Evolutionary conservation across 2,797 vertebrate species (phyloP).

Genomic region (Linurgus olivaceus): DNA sequence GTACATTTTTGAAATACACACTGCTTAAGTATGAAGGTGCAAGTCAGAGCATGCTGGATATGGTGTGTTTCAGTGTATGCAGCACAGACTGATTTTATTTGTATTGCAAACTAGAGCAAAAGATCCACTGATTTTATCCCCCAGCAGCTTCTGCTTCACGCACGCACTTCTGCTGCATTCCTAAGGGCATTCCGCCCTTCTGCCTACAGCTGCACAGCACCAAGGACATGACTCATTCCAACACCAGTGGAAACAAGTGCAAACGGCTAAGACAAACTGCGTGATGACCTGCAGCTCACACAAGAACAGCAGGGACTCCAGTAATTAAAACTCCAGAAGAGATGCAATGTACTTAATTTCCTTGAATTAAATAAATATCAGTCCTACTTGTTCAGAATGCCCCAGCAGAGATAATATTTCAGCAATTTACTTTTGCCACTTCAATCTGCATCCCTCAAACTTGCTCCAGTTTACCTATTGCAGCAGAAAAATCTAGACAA

Average conservation of each 20-base stretch:
- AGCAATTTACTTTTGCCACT: background rate
- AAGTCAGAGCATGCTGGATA: background rate
- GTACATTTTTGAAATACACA: background rate
- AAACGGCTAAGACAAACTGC: slow-evolving; percentile 16
- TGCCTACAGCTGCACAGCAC: slow-evolving; percentile 19
- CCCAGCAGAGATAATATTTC: background rate
- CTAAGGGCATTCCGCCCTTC: slow-evolving; percentile 12
- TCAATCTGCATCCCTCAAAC: background rate
- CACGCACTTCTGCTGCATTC: background rate
- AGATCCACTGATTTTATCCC: slow-evolving; percentile 31
- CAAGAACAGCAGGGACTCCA: background rate
- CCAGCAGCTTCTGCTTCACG: slow-evolving; percentile 12
- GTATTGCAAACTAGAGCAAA: slow-evolving; percentile 10
- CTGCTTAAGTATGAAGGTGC: background rate
- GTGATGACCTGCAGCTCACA: slow-evolving; percentile 8
- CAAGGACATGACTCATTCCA: slow-evolving; percentile 25
- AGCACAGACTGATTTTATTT: slow-evolving; percentile 15
- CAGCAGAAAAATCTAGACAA: background rate
- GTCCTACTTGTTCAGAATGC: background rate
- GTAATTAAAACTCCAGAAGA: background rate
- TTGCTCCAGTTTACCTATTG: background rate
- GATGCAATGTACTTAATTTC: background rate
- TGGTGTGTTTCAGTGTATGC: background rate
- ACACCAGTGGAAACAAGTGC: slow-evolving; percentile 48
- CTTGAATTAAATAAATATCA: background rate